phyloP scores from a whole-genome alignment of 2,113 vertebrate species.

The Butorides virescens region DNA sequence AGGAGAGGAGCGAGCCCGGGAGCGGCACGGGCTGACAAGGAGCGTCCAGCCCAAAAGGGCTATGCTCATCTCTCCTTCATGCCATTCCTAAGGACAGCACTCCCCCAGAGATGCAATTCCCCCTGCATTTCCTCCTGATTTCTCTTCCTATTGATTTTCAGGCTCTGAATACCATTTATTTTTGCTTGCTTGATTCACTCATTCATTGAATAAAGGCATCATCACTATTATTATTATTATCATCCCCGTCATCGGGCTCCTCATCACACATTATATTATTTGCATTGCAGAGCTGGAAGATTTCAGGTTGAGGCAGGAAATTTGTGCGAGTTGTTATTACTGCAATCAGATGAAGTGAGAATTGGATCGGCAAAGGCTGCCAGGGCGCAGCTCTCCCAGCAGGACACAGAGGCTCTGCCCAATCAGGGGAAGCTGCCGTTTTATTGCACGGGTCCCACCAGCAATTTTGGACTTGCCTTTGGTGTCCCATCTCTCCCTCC shows the following conservation, averaged over 20 bases:
- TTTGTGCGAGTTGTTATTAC: slow-evolving; percentile 70
- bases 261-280: slow-evolving; percentile 75
- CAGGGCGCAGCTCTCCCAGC: slow-evolving; percentile 52
- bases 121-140: slow-evolving; percentile 22
- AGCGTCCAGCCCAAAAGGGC: background rate
- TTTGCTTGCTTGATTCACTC: slow-evolving; percentile 67
- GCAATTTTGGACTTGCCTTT: slow-evolving; percentile 35
- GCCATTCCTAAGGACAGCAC: background rate
- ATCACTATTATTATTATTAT: slow-evolving; percentile 74
- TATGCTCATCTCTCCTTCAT: background rate
- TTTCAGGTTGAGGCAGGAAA: slow-evolving; percentile 75
- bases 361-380: slow-evolving; percentile 61
- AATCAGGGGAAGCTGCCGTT: background rate
- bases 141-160: slow-evolving; percentile 40
- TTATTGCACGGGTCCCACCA: background rate
- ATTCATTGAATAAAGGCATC: slow-evolving; percentile 73
- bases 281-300: slow-evolving; percentile 73
- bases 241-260: slow-evolving; percentile 34
- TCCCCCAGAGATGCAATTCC: background rate
- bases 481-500: background rate
- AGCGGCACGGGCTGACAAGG: fast-evolving
- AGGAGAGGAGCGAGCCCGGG: background rate
- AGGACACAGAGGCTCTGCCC: slow-evolving; percentile 23
- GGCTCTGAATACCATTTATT: slow-evolving; percentile 62
- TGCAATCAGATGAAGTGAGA: slow-evolving; percentile 75